phyloP scores from a whole-genome alignment of 1,140 invertebrate species.

The Dicyema japonicum region DNA sequence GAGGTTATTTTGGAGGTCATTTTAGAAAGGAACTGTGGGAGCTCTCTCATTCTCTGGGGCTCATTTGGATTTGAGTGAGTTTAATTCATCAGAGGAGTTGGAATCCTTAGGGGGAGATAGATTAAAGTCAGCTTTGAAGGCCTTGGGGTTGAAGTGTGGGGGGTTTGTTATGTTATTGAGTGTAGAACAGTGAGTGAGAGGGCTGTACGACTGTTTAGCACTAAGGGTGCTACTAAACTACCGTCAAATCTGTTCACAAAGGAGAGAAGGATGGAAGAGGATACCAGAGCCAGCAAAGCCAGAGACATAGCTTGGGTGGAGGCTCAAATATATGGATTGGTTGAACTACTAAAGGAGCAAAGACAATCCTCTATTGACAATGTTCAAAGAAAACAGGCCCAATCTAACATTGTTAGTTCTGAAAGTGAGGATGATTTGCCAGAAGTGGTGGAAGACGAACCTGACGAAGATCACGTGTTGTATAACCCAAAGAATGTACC shows the following conservation, averaged over 20 bases:
- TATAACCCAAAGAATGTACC: conserved; percentile 98
- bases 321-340: conserved; percentile 49
- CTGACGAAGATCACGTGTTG: conserved; percentile 59
- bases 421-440: conserved; percentile 29
- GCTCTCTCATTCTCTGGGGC: conserved; percentile 49
- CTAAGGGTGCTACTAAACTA: conserved; percentile 44
- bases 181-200: conserved; percentile 58
- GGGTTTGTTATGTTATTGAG: conserved; percentile 26
- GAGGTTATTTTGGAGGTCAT: conserved; percentile 63
- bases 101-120: conserved; percentile 75
- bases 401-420: conserved; percentile 25
- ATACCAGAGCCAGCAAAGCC: conserved; percentile 22
- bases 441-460: conserved; percentile 41
- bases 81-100: conserved; percentile 71
- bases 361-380: conserved; percentile 70
- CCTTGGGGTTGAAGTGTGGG: conserved; percentile 83
- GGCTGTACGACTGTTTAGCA: conserved; percentile 64
- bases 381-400: conserved; percentile 77
- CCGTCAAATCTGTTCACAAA: conserved; percentile 56
- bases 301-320: conserved; percentile 39
- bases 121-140: conserved; percentile 77
- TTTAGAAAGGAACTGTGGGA: conserved; percentile 76
- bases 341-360: conserved; percentile 37
- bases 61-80: conserved; percentile 72
- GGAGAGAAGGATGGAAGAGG: conserved; percentile 5